Evolutionary conservation across 2,888 invertebrate species (phyloP), one percentile per base, ranked within the genome.

Genomic region (Mesorhabditis spiculigera): DNA sequence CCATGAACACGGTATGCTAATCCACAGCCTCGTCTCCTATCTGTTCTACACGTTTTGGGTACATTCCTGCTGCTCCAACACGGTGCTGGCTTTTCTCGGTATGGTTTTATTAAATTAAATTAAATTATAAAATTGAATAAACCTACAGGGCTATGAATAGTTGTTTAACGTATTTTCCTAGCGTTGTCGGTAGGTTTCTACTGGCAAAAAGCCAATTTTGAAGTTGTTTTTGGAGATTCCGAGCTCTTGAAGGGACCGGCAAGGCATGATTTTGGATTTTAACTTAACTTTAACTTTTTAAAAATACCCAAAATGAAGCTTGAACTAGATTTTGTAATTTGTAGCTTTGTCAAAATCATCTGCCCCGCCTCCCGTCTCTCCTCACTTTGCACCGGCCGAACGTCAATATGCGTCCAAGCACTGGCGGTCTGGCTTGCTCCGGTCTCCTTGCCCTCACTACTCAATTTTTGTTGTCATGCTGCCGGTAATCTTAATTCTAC

Each of bases 61-160:
- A 13, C 58, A 50, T 50, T 50, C 58, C 8, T 50, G 58, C n/a
- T 50, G 58, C 58, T 50, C 58, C 8, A 50, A 50, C n/a, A 50
- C 58, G n/a, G 58, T 50, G 58, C 58, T 50, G 10, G 58, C 58
- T 50, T 50, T 50, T 50, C 58, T n/a, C 8, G 58, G 58, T 50
- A 13, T n/a, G 58, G 8, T 50, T 50, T n/a, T 50, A 50, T 28
- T 28, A 28, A 28, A 28, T 28, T 28, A 28, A 28, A 28, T 28
- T 28, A 28, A 28, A 28, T 28, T 28, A 28, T 28, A 28, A 28
- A 28, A 28, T 28, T 3, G 28, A 28, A 28, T 28, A 28, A 28
- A 28, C 28, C 28, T 28, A 28, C 28, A 28, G 28, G 28, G 3
- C 28, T 28, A 28, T 28, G 28, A 28, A 28, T 28, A 28, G 28